Evolutionary conservation across 2,888 invertebrate genomes (phyloP).

Genomic region (Lithosia quadra): DNA sequence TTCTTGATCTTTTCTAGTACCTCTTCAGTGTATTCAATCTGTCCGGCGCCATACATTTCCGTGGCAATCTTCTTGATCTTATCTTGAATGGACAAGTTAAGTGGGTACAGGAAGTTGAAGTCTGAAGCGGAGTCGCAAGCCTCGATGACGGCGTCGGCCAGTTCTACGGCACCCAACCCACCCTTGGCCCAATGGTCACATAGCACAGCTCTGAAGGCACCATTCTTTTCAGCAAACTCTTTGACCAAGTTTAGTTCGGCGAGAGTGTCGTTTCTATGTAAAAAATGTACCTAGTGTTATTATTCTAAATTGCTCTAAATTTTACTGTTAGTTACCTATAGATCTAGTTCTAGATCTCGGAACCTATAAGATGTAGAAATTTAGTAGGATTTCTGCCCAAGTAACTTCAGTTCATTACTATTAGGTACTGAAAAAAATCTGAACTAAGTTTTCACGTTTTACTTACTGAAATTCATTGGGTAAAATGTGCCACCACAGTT

Average conservation of each 20-base stretch:
- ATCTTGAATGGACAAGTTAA: constrained; percentile 90
- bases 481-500: no score
- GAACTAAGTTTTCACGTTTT: no score
- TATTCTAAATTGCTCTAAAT: no score
- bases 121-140: constrained; percentile 89
- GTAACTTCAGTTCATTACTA: no score
- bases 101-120: constrained; percentile 91
- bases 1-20: constrained; percentile 90
- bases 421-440: no score
- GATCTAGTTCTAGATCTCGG: no score
- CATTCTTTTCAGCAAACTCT: constrained; percentile 90
- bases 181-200: constrained; percentile 97
- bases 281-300: not conserved
- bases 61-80: constrained; percentile 96
- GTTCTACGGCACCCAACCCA: constrained; percentile 93
- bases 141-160: constrained; percentile 95
- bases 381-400: no score
- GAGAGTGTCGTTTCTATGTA: constrained; percentile 92
- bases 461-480: no score
- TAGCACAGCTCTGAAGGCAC: constrained; percentile 95
- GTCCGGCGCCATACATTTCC: constrained; percentile 98
- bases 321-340: no score
- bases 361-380: no score
- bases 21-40: constrained; percentile 91
- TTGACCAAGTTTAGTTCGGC: constrained; percentile 94